phyloP scores from a whole-genome alignment of 2,888 invertebrate species.

The Ctena decussata region DNA sequence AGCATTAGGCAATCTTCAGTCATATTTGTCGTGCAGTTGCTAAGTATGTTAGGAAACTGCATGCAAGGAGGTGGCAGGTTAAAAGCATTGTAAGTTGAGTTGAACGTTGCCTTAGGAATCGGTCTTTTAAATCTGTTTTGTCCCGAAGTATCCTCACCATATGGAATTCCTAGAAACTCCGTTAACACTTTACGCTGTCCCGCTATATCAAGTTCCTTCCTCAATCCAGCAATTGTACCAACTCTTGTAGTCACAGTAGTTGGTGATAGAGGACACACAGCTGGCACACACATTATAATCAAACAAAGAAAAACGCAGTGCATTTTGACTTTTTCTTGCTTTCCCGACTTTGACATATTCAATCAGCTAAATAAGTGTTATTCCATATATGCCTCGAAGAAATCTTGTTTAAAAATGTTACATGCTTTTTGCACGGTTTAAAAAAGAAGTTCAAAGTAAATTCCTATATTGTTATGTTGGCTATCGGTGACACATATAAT shows the following conservation, averaged over 20 bases:
- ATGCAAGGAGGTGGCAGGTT: slow-evolving; percentile 27
- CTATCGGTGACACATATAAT: too few species aligned
- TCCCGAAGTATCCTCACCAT: slow-evolving; percentile 47
- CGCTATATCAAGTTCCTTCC: slow-evolving; percentile 14
- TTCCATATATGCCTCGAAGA: too few species aligned
- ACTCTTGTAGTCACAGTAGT: slow-evolving; percentile 12
- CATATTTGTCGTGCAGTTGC: neutral
- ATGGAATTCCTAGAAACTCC: slow-evolving; percentile 55
- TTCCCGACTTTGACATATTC: too few species aligned
- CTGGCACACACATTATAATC: neutral
- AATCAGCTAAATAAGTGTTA: too few species aligned
- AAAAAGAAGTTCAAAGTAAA: too few species aligned
- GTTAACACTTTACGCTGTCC: slow-evolving; percentile 21
- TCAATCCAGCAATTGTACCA: slow-evolving; percentile 35
- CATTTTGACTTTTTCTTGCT: neutral
- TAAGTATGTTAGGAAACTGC: slow-evolving; percentile 8
- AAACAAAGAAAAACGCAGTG: neutral
- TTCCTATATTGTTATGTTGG: too few species aligned
- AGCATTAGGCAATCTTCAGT: slow-evolving; percentile 55
- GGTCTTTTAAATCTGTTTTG: slow-evolving; percentile 46
- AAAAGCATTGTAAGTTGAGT: neutral
- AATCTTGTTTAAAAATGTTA: too few species aligned
- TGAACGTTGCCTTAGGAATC: slow-evolving; percentile 46
- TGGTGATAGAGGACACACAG: neutral
- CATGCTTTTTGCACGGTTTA: too few species aligned